Evolutionary conservation across 2,888 invertebrate genomes (phyloP).

Genomic region (Xylocampa areola): DNA sequence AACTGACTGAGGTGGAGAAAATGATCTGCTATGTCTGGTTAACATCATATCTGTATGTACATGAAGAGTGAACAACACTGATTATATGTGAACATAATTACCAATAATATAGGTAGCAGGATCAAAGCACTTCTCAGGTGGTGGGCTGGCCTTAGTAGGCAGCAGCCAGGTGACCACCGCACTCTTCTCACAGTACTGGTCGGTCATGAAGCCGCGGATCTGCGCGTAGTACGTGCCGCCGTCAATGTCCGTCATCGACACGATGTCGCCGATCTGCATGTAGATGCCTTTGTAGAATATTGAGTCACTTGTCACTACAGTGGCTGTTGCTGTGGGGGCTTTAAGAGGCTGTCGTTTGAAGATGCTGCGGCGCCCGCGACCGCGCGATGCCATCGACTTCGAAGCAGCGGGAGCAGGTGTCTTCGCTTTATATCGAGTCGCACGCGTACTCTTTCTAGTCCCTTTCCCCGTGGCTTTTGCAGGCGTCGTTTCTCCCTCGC

Average conservation of each 20-base stretch:
- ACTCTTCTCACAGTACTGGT: conserved; percentile 98
- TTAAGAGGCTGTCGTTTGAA: conserved; percentile 95
- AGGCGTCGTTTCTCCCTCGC: conserved; percentile 79
- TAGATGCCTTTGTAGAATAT: conserved; percentile 90
- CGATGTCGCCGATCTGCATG: conserved; percentile 97
- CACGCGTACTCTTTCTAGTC: conserved; percentile 90
- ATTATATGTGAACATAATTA: conserved; percentile 64
- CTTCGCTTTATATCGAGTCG: conserved; percentile 89
- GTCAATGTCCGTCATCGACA: conserved; percentile 94
- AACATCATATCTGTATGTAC: too few relatives aligned
- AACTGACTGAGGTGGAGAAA: too few relatives aligned
- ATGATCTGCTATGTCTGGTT: too few relatives aligned
- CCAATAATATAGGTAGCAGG: conserved; percentile 97
- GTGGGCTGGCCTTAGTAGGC: conserved; percentile 95
- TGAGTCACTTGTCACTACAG: conserved; percentile 94
- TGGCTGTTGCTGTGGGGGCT: conserved; percentile 94
- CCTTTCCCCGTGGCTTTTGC: conserved; percentile 87
- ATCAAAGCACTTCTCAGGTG: conserved; percentile 94
- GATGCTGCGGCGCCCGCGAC: conserved; percentile 93
- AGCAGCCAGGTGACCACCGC: conserved; percentile 97
- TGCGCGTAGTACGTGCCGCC: conserved; percentile 96
- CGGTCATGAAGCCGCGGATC: conserved; percentile 96
- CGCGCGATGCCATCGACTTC: conserved; percentile 88
- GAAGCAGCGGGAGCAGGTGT: conserved; percentile 71
- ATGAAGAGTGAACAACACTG: neutral